Base-by-base conservation (phyloP, 2,113 vertebrate genomes). In the Oryzias curvinotus region DNA sequence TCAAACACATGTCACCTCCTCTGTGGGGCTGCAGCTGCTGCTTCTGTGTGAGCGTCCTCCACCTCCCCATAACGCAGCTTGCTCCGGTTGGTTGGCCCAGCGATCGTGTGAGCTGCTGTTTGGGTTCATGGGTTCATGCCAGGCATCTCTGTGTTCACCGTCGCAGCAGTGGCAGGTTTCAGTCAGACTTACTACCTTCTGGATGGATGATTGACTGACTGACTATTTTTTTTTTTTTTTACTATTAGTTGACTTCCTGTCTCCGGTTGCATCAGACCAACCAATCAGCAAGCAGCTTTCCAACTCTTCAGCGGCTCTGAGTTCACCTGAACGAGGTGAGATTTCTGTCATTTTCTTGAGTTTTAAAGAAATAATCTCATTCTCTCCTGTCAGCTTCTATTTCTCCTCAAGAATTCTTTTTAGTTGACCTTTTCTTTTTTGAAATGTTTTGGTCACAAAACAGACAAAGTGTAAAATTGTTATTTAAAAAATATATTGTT, bases 251-350 rank as follows among this genome's bases (percentile, higher is more conserved):
- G 89, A 89, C 80, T 88, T 90, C 81, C 54, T 90, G 82, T 80
- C 77, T 65, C 80, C 85, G 0, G 66, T 78, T 2, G 2, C 41
- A 4, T 70, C 59, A 30, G 85, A 89, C 57, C 76, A 68, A 17
- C 79, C 69, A 23, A 80, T 87, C 63, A 90, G 36, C 85, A 89
- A 87, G 6, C 86, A 88, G 77, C 84, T 90, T 4, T 90, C 89
- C 46, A 90, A 46, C 80, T 90, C 89, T 4, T 85, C 87, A 6
- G 75, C 80, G 0, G 71, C 81, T 17, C 73, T 90, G 3, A 80
- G 80, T 48, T 87, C 87, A 8, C 72, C 81, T 12, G 89, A 89
- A 55, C 75, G 81, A 88, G 85, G 87, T 78, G 63, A 77, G 64
- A 21, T 23, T 5, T 14, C 10, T n/a, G 14, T 13, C 36, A 36